Base-by-base conservation (phyloP, 2,797 vertebrate genomes). In the Pangasius krempfi region DNA sequence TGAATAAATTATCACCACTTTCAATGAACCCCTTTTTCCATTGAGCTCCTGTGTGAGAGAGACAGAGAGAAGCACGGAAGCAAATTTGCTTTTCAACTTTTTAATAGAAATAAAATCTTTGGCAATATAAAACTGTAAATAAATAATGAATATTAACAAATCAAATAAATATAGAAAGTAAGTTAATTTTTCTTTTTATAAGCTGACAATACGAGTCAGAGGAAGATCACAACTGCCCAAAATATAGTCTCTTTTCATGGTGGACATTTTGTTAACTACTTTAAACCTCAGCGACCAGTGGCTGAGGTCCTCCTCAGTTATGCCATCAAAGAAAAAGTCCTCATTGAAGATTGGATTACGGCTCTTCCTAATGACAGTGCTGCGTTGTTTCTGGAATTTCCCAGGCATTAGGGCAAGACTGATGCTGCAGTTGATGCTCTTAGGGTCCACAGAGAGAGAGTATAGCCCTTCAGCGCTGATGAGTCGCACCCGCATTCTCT, bases 241-340 rank as follows among this genome's bases (percentile, higher is more conserved):
- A 52, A 94, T 93, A 92, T 95, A 96, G 93, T 96, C 96, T 94
- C 96, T 95, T 92, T 98, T 97, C 96, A 98, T 96, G 37, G 94
- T 96, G 88, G 94, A 96, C 93, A 97, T 97, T 94, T 97, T 97
- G 92, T 97, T 97, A 86, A 97, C 94, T 0, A 97, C 97, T 94
- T 98, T 97, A 91, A 98, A 96, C 86, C 96, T 95, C 78, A 98
- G 93, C 0, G 96, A 96, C 87, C 95, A 93, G 89, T 93, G 93
- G 84, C 88, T 91, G 64, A 98, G 92, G 84, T 97, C 95, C 0
- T 97, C 96, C 88, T 97, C 96, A 0, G 95, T 91, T 87, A 98
- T 93, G 3, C 95, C 92, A 4, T 98, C 97, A 80, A 98, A 97
- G 94, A 98, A 98, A 92, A 98, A 98, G 94, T 99, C 98, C 94